phyloP scores from a whole-genome alignment of 2,797 vertebrate species.

The Mormyrus hasselquistii region DNA sequence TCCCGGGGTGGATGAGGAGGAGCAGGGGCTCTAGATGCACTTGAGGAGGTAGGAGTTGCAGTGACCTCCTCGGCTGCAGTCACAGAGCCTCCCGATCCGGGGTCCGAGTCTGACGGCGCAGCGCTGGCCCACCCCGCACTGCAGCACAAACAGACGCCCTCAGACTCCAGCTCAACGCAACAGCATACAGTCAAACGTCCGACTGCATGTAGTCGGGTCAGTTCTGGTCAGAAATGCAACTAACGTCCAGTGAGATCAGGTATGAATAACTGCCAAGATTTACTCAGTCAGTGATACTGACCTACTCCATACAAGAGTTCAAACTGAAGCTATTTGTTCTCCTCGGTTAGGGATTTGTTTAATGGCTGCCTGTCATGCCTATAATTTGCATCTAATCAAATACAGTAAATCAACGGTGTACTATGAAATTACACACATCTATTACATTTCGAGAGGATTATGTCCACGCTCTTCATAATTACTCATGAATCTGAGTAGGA shows the following conservation, averaged over 20 bases:
- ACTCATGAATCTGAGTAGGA: background rate
- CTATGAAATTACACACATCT: background rate
- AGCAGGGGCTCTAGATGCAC: conserved; percentile 55
- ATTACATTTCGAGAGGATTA: background rate
- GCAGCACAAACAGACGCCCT: background rate
- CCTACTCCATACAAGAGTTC: background rate
- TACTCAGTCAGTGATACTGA: background rate
- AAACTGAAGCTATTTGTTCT: background rate
- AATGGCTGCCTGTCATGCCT: background rate
- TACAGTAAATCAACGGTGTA: background rate
- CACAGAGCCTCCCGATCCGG: conserved; percentile 68
- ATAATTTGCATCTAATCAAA: background rate
- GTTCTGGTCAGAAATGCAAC: background rate
- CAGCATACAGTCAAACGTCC: background rate
- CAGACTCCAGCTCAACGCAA: background rate
- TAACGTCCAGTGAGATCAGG: background rate
- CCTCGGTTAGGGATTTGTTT: background rate
- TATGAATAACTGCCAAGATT: background rate
- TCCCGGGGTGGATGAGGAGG: background rate
- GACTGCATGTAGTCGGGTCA: background rate
- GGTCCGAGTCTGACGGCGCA: conserved; percentile 69
- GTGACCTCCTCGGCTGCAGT: conserved; percentile 60
- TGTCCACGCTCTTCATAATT: background rate
- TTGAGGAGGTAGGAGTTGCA: conserved; percentile 75
- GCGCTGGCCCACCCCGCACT: conserved; percentile 64